These are phyloP conservation scores for Didymodactylos carnosus DNA, from an alignment of 2,888 invertebrate genomes.

Conservation along the genomic window DNA sequence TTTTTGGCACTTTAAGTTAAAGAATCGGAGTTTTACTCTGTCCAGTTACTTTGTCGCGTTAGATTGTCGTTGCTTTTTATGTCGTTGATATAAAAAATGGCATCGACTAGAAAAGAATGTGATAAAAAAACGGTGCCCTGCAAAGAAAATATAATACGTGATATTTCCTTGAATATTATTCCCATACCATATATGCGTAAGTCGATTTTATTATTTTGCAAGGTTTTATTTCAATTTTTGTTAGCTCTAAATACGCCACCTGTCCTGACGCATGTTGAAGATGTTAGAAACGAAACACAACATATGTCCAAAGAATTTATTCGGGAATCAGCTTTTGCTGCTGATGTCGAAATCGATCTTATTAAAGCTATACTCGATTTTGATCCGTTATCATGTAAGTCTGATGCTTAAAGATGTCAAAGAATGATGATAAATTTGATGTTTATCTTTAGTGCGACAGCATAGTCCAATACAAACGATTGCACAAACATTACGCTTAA, in stretches of 20 bases:
- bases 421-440: not conserved
- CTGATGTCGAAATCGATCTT: not conserved
- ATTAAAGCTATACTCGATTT: not conserved
- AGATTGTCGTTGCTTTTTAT: no score
- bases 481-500: conserved; percentile 24
- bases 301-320: not conserved
- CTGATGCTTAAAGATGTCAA: no score
- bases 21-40: no score
- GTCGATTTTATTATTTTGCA: not conserved
- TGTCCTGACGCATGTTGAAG: not conserved
- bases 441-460: not conserved
- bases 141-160: no score
- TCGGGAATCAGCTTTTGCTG: not conserved
- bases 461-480: conserved; percentile 22
- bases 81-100: no score
- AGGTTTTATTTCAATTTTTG: not conserved
- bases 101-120: no score
- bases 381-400: not conserved
- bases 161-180: not conserved
- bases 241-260: not conserved
- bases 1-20: no score
- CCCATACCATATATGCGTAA: not conserved
- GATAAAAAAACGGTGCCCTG: no score
- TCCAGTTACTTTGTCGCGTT: no score
- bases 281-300: not conserved